Conservation (phyloP, 2,797 vertebrate genomes). For the Percopsis omiscomaycus region DNA sequence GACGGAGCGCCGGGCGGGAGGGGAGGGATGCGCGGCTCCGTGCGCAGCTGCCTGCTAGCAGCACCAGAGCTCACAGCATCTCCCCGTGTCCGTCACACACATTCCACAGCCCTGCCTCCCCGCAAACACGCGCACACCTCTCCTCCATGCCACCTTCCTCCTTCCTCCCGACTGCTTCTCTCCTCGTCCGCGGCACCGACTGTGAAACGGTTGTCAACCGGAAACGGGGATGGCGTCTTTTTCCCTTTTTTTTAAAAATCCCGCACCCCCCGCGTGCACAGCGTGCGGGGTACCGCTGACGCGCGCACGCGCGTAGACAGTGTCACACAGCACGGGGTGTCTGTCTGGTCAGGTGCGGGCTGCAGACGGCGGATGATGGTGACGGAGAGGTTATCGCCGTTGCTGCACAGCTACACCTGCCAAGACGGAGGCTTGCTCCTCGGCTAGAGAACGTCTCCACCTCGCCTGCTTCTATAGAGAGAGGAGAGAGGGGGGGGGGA, state of each 20-base stretch:
- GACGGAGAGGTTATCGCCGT: conserved; percentile 42
- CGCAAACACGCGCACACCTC: conserved; percentile 42
- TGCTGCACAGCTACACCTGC: conserved; percentile 47
- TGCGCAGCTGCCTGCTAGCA: conserved; percentile 79
- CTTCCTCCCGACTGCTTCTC: conserved; percentile 14
- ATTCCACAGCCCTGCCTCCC: conserved; percentile 71
- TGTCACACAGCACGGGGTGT: conserved; percentile 27
- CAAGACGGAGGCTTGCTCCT: conserved; percentile 48
- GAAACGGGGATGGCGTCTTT: neutral
- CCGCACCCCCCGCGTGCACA: neutral
- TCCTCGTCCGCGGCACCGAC: conserved; percentile 1
- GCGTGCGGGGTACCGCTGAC: neutral
- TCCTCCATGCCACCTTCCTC: conserved; percentile 60
- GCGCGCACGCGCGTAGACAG: conserved; percentile 26
- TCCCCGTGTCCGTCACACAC: conserved; percentile 70
- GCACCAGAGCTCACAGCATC: conserved; percentile 72
- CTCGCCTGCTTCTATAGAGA: conserved; percentile 17
- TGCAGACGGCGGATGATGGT: conserved; percentile 37
- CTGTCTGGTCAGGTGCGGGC: conserved; percentile 49
- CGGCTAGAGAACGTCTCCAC: conserved; percentile 54
- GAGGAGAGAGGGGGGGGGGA: conserved; percentile 20
- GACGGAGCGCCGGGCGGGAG: conserved; percentile 21
- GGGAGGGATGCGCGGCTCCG: conserved; percentile 55
- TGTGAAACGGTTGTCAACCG: neutral
- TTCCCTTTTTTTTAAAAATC: neutral